Percentiles rank a stretch among this genome's conserved stretches.
phyloP scores from a whole-genome alignment of 2,113 vertebrate genomes.

The Halcyon malimbica region DNA sequence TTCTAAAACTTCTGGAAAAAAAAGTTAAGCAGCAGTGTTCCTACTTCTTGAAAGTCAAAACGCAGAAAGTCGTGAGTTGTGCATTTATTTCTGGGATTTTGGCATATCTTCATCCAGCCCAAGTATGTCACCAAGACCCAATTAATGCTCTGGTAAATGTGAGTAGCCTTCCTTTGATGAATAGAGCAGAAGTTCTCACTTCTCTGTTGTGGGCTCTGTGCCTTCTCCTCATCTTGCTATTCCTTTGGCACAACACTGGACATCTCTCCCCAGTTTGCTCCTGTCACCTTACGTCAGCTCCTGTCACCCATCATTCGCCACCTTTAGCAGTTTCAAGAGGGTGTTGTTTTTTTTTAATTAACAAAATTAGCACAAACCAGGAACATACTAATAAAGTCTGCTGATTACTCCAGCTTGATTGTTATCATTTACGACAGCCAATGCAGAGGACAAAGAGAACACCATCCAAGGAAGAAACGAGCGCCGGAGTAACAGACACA shows the following conservation, averaged over 20 bases:
- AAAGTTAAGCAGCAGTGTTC: background rate
- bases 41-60: background rate
- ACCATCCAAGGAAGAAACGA: background rate
- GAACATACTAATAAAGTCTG: background rate
- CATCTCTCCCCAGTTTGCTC: background rate
- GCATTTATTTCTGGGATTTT: background rate
- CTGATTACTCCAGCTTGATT: background rate
- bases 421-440: background rate
- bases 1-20: background rate
- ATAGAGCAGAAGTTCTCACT: background rate
- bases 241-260: background rate
- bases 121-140: background rate
- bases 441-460: background rate
- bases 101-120: background rate
- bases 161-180: background rate
- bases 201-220: rapidly evolving
- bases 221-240: background rate
- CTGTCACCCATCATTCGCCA: background rate
- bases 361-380: background rate
- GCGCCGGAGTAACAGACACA: background rate
- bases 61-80: background rate
- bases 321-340: background rate
- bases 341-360: background rate
- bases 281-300: background rate
- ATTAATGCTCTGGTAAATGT: background rate